phyloP scores from a whole-genome alignment of 2,888 invertebrate genomes.

The Leptogaster cylindrica region DNA sequence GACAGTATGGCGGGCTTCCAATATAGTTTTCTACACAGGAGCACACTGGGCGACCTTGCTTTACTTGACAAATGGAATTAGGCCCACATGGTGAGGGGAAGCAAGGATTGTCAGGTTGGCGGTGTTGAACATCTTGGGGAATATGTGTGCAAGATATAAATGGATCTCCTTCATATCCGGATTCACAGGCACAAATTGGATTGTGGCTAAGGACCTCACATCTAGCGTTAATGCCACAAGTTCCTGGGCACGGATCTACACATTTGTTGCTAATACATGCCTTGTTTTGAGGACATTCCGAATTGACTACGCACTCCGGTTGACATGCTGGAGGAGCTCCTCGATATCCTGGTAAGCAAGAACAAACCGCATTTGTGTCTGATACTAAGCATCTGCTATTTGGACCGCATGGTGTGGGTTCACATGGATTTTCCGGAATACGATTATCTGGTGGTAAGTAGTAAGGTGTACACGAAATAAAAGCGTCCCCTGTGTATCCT shows the following conservation, averaged over 20 bases:
- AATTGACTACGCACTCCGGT: conserved; percentile 83
- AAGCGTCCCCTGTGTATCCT: conserved; percentile 76
- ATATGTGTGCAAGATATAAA: conserved; percentile 69
- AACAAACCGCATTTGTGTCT: conserved; percentile 77
- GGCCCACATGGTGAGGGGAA: conserved; percentile 75
- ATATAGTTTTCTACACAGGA: conserved; percentile 80
- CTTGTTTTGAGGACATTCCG: conserved; percentile 79
- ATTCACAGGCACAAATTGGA: conserved; percentile 81
- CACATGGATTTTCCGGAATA: conserved; percentile 71
- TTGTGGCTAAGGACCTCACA: conserved; percentile 85
- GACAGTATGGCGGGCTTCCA: conserved; percentile 80
- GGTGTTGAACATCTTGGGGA: conserved; percentile 57
- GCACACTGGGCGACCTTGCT: conserved; percentile 78
- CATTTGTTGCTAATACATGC: conserved; percentile 83
- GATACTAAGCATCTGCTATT: conserved; percentile 78
- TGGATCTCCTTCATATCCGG: conserved; percentile 80
- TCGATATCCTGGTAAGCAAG: conserved; percentile 77
- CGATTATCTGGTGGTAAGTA: conserved; percentile 58
- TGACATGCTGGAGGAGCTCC: conserved; percentile 84
- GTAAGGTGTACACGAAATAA: conserved; percentile 71
- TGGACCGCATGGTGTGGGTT: conserved; percentile 83
- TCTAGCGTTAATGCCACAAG: conserved; percentile 77
- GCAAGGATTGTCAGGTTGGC: conserved; percentile 65
- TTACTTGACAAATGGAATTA: conserved; percentile 84
- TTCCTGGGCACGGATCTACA: conserved; percentile 82